Percentiles rank a stretch among this genome's conserved stretches.
Evolutionary conservation across 2,113 vertebrate species (phyloP).

Genomic region (Petrocephalus zakoni): DNA sequence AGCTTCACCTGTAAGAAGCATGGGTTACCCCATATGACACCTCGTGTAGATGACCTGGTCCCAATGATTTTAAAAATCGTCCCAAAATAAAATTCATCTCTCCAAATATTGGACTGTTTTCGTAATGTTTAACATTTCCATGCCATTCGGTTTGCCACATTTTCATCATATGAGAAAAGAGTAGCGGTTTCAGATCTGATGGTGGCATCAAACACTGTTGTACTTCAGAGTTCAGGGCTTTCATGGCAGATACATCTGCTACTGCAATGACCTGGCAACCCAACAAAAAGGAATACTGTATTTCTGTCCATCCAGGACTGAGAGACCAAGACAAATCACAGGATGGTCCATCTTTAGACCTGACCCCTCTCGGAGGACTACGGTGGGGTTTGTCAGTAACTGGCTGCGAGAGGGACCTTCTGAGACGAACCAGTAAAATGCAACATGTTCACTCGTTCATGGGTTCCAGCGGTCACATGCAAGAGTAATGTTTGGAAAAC

Average conservation of each 20-base stretch:
- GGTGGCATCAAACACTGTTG: background rate
- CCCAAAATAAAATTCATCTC: too few species aligned
- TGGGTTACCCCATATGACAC: background rate
- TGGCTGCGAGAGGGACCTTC: too few species aligned
- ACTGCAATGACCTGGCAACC: background rate
- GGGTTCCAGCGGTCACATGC: background rate
- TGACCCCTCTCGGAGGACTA: background rate
- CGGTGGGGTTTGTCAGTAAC: too few species aligned
- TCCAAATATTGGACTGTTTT: background rate
- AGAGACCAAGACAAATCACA: background rate
- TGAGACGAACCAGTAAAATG: background rate
- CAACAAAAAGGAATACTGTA: background rate
- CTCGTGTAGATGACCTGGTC: background rate
- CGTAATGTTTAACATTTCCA: background rate
- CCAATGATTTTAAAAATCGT: background rate
- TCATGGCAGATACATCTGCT: background rate
- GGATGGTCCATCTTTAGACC: background rate
- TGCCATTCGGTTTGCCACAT: background rate
- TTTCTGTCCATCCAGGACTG: background rate
- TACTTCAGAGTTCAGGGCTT: background rate
- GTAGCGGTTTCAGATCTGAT: background rate
- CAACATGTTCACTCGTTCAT: background rate
- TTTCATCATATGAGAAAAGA: background rate
- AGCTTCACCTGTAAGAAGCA: background rate
- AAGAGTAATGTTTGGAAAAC: background rate